Evolutionary conservation across 2,797 vertebrate genomes (phyloP), one percentile per base, ranked within the genome.

Genomic region (Platalea minor): DNA sequence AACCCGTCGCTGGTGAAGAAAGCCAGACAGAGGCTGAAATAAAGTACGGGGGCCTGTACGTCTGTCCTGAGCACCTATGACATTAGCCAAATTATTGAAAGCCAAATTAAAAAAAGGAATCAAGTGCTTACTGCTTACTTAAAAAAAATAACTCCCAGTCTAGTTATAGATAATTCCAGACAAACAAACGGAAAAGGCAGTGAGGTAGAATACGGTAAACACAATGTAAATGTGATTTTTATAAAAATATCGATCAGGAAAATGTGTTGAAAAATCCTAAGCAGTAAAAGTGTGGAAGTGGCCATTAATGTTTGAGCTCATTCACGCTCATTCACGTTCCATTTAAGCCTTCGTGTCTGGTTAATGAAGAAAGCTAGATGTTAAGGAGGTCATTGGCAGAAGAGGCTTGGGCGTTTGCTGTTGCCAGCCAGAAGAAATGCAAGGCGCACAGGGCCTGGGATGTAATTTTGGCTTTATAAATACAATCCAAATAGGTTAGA

Each of bases 301-400:
- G 8, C 14, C 13, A 4, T 37, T 68, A 33, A 19, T 12, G 35
- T 11, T 17, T 33, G 2, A 63, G n/a, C 46, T 51, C 19, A 0
- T 29, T n/a, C 25, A 0, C 1, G 5, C 0, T 5, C 26, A 33
- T 14, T 14, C 2, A 0, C 3, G 24, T 43, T 33, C 61, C 14
- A 4, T 21, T 25, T 11, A 37, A 37, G 20, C 15, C 29, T 24
- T 17, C 1, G 1, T 26, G 45, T n/a, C 14, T 60, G 29, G 37
- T 46, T 88, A 63, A 21, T 31, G 54, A 10, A 25, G 81, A 19
- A 50, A 33, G 11, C 17, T 16, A 11, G 7, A 10, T 57, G 37
- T 53, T 72, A 45, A 28, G 67, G 56, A 74, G 53, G 45, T 48
- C 5, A 0, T 3, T 6, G 43, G 33, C 5, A 16, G 37, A 65